Evolutionary conservation across 2,797 vertebrate species (phyloP).

Genomic region (Onychomys arenicola): DNA sequence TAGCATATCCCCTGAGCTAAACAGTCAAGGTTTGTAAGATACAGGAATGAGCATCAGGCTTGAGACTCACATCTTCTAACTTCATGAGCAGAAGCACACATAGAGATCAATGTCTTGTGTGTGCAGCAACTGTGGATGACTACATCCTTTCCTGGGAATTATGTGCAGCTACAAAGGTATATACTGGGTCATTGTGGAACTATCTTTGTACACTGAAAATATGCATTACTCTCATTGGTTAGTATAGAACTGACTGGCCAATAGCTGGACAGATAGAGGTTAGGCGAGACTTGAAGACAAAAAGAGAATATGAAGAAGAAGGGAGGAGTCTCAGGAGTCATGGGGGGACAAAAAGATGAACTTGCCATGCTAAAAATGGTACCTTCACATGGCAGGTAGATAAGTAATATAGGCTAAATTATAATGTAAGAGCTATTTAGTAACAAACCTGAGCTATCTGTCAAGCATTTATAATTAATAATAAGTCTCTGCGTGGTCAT

Average conservation of each 20-base stretch:
- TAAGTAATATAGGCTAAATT: not conserved
- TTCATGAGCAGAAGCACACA: not conserved
- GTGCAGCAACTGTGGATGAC: not conserved
- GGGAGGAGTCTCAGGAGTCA: not conserved
- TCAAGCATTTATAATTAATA: not conserved
- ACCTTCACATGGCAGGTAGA: fast-evolving
- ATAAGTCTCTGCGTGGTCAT: not conserved
- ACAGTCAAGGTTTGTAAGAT: not conserved
- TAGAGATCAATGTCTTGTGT: not conserved
- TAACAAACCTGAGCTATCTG: not conserved
- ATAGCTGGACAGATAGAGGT: not conserved
- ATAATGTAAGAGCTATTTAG: not conserved
- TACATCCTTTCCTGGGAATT: not conserved
- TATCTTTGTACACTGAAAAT: not conserved
- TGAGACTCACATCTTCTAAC: not conserved
- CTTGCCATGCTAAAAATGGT: not conserved
- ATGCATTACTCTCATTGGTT: not conserved
- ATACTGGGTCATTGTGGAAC: not conserved
- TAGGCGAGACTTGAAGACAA: not conserved
- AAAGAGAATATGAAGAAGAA: not conserved
- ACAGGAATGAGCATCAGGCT: not conserved
- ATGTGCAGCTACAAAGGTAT: not conserved
- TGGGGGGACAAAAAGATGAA: not conserved
- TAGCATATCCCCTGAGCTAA: not conserved
- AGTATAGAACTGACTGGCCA: not conserved